Percentiles rank a stretch among this genome's conserved stretches.
Evolutionary conservation across 2,797 vertebrate genomes (phyloP).

Genomic region (Sebastes hubbsi): DNA sequence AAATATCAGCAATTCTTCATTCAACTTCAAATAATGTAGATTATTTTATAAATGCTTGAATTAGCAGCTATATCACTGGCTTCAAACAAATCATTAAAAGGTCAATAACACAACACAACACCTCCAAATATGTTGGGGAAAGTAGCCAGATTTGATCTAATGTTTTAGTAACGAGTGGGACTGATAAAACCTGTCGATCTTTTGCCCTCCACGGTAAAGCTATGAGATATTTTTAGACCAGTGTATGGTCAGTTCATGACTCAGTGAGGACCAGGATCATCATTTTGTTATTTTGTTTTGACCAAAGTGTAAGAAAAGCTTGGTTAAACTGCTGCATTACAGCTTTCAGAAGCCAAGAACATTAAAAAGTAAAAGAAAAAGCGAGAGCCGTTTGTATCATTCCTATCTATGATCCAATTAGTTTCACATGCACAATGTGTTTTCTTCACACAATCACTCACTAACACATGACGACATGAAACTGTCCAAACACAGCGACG

Average conservation of each 20-base stretch:
- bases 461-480: background rate
- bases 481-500: background rate
- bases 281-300: background rate
- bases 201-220: background rate
- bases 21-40: background rate
- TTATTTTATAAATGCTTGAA: background rate
- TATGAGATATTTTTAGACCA: background rate
- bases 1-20: background rate
- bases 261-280: background rate
- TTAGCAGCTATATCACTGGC: background rate
- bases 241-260: background rate
- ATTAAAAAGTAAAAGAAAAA: conserved; percentile 6
- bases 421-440: conserved; percentile 53
- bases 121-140: background rate
- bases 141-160: background rate
- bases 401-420: conserved; percentile 7
- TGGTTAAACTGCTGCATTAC: conserved; percentile 10
- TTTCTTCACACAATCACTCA: conserved; percentile 33
- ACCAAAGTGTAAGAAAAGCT: background rate
- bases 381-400: background rate
- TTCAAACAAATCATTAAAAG: background rate
- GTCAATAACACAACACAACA: background rate
- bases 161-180: background rate
- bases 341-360: conserved; percentile 24
- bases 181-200: background rate